Conservation (phyloP, 2,888 invertebrate genomes). For the Drosophila monieri region DNA sequence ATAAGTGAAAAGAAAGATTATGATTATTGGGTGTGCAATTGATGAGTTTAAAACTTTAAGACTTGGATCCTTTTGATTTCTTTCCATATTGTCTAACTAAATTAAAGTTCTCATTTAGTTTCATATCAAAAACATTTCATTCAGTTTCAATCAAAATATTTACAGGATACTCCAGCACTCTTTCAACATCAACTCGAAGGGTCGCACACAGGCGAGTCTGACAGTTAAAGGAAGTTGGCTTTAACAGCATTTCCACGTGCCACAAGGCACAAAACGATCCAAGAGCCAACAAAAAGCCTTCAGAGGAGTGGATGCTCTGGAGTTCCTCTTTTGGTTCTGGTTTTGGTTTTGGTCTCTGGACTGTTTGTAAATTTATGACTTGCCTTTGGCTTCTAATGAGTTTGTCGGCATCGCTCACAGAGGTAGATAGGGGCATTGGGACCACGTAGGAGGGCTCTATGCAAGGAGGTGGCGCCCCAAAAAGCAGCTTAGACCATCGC, state of each 20-base stretch:
- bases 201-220: slow-evolving; percentile 25
- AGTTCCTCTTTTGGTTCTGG: slow-evolving; percentile 36
- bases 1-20: neutral
- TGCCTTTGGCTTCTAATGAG: slow-evolving; percentile 74
- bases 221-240: slow-evolving; percentile 58
- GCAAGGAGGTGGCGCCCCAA: slow-evolving; percentile 32
- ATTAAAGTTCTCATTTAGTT: neutral
- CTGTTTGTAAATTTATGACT: slow-evolving; percentile 70
- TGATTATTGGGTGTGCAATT: neutral
- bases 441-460: slow-evolving; percentile 1
- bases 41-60: neutral
- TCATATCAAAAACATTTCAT: no score
- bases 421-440: slow-evolving; percentile 19
- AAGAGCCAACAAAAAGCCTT: slow-evolving; percentile 9
- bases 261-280: slow-evolving; percentile 32
- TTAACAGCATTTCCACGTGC: slow-evolving; percentile 59
- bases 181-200: slow-evolving; percentile 25
- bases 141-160: slow-evolving; percentile 18
- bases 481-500: slow-evolving; percentile 53
- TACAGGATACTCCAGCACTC: slow-evolving; percentile 32
- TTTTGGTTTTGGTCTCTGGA: slow-evolving; percentile 49
- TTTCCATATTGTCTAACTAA: neutral
- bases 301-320: slow-evolving; percentile 11
- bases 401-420: slow-evolving; percentile 72
- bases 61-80: neutral